Base-by-base conservation (phyloP, 2,797 vertebrate species). In the Eutrigla gurnardus region DNA sequence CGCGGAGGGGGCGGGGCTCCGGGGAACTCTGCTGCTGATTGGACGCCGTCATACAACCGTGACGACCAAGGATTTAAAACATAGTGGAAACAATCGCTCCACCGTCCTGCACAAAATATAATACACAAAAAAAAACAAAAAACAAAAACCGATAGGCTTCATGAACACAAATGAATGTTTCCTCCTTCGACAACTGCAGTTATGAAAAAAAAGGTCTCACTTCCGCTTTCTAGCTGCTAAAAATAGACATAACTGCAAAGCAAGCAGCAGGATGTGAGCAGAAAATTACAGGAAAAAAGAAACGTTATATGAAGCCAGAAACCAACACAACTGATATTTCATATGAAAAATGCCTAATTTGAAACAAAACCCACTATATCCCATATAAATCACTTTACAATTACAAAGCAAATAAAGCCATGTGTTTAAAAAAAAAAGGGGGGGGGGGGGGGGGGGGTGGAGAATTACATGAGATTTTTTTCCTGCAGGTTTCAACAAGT, bases 1-100 rank as follows among this genome's bases (percentile, higher is more conserved):
- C 37, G 12, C 17, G 14, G 40, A 25, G 60, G 71, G 70, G 90
- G 91, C 84, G 88, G 87, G 75, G 81, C 85, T 68, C 9, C 13
- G 6, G 18, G 35, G 33, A 37, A 60, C 4, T 53, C 69, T 42
- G 83, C 77, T 45, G 63, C 80, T 73, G 77, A 92, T 89, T 89
- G 87, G 87, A 54, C 52, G 0, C 4, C 7, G 45, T 55, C 47
- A 6, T 32, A 12, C 8, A 17, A 4, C 18, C 46, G 0, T 68
- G 42, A 61, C 37, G 5, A 33, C 25, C 25, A 25, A 25, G 25
- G 25, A 25, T 25, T 25, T 25, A 25, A 25, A 25, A 25, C 25
- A 25, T 25, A 25, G 25, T 25, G 25, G 25, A 25, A 25, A 25
- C 25, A 25, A 25, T 2, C 25, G 2, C 25, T 25, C 25, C 25